Base-by-base conservation (phyloP, 2,113 vertebrate species). In the Phalacrocorax aristotelis region DNA sequence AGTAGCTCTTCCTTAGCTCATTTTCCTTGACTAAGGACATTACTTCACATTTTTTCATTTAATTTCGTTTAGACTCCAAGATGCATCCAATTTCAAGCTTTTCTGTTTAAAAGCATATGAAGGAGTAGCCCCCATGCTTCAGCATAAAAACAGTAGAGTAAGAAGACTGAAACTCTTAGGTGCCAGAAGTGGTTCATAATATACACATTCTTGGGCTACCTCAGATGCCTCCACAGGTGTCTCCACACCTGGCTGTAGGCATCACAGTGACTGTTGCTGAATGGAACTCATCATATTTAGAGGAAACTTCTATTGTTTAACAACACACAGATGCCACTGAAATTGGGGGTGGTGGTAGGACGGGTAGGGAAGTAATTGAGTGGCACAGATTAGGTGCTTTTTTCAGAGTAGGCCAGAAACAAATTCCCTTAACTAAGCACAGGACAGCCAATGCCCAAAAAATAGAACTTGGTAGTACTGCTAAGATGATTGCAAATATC, bases 301-400 rank as follows among this genome's bases (percentile, higher is more conserved):
- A 69, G 14, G 9, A 36, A 87, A 46, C 1, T 9, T 1, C 3
- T 19, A 29, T 13, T 38, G 14, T 25, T 3, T 42, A 78, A 65
- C 30, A 75, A 40, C 42, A 60, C 22, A 42, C 3, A 60, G 26
- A 57, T 16, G 10, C 6, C 49, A 58, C 4, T 42, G 36, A 75
- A 83, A 58, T 1, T 18, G 4, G 6, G 20, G 30, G 10, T 38
- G 38, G 38, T 38, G 38, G 38, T 38, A 38, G 38, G 38, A 38
- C 10, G 38, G 38, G 10, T 38, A 38, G 38, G 27, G 26, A 7
- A 44, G 4, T 14, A 2, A 69, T 66, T 27, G 32, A 27, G 1
- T 32, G 6, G 10, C 20, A 64, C 0, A 2, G 8, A 36, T 61
- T 29, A 42, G 11, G 5, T 22, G 14, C 0, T 3, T 36, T 82